Conservation (phyloP, 2,113 vertebrate genomes). For the Hylia prasina region DNA sequence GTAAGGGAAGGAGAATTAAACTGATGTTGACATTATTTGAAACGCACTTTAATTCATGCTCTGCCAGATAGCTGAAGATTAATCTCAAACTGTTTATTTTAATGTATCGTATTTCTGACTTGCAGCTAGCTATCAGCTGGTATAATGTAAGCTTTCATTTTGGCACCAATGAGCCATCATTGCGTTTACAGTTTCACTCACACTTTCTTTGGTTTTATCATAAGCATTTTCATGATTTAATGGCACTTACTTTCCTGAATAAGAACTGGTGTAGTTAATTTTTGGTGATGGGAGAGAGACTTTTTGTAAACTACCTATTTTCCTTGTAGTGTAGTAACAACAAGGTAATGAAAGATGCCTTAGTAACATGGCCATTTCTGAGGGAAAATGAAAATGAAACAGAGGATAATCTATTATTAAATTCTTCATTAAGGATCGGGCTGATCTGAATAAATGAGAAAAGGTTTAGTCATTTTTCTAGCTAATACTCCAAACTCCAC, state of each 20-base stretch:
- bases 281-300: not conserved
- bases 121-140: constrained; percentile 45
- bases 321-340: not conserved
- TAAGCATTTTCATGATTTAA: constrained; percentile 37
- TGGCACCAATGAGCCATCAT: constrained; percentile 12
- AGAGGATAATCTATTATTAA: not conserved
- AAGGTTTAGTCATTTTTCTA: not conserved
- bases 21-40: constrained; percentile 42
- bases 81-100: constrained; percentile 60
- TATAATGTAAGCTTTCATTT: constrained; percentile 53
- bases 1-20: not conserved
- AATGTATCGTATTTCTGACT: constrained; percentile 50
- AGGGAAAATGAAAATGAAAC: not conserved
- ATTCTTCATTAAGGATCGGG: not conserved
- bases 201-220: constrained; percentile 49
- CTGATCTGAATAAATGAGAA: not conserved
- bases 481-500: not conserved
- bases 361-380: not conserved
- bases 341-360: not conserved
- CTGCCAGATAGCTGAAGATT: constrained; percentile 46
- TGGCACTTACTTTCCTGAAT: not conserved
- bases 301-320: not conserved
- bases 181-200: constrained; percentile 50
- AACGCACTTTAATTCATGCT: constrained; percentile 47
- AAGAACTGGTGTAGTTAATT: not conserved